Percentiles rank a stretch among this genome's conserved stretches.
These are phyloP conservation scores for Apogon talboti DNA, from an alignment of 2,797 vertebrate genomes.

Conservation along the genomic window DNA sequence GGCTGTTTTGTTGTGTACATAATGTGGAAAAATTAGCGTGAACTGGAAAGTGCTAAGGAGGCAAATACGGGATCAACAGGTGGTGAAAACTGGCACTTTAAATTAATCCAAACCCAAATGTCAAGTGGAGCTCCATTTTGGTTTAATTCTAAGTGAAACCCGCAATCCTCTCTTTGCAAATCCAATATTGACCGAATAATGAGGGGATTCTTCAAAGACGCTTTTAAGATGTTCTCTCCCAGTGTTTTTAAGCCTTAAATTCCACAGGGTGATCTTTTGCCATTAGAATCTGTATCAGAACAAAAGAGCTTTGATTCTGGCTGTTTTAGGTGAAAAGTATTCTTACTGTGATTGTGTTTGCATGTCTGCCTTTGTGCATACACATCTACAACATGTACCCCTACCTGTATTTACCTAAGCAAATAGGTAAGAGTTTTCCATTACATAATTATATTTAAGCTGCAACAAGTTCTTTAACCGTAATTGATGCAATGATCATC, in stretches of 20 bases:
- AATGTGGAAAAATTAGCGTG: not conserved
- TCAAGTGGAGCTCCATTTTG: not conserved
- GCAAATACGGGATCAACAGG: not conserved
- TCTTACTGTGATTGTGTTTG: constrained; percentile 71
- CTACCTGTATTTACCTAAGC: no score
- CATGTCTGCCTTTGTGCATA: not conserved
- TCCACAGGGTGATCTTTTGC: constrained; percentile 6
- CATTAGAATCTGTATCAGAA: constrained; percentile 9
- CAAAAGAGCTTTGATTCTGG: constrained; percentile 74
- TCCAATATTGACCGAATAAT: constrained; percentile 1
- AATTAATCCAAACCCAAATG: not conserved
- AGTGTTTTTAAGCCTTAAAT: constrained; percentile 24
- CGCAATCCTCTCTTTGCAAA: not conserved
- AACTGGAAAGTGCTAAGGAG: constrained; percentile 1
- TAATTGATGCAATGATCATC: no score
- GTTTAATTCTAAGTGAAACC: not conserved
- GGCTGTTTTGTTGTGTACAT: not conserved
- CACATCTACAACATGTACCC: no score
- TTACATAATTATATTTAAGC: no score
- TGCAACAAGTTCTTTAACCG: no score
- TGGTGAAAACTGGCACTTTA: not conserved
- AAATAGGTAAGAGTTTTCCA: no score
- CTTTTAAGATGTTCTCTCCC: not conserved
- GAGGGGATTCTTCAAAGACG: not conserved
- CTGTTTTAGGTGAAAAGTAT: constrained; percentile 71